Evolutionary conservation across 1,140 invertebrate genomes (phyloP), one percentile per base, ranked within the genome.

Genomic region (Leptopilina boulardi): DNA sequence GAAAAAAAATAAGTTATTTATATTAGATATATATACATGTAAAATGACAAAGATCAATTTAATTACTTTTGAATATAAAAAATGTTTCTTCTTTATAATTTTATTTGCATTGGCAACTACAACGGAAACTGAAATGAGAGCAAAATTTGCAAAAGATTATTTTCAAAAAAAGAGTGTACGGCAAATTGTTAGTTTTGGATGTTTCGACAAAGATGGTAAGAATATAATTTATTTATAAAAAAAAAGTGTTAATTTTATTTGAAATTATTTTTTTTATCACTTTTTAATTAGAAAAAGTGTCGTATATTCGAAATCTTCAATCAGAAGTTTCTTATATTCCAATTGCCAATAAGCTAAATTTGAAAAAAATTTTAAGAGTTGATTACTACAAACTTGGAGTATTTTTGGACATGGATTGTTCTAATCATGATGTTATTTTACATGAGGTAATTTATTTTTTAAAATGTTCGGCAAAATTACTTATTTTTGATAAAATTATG

Each of bases 361-460:
- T 86, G 78, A 47, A 73, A 15, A 73, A 71, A 42, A 78, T 84
- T 44, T 59, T 85, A 44, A 79, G 77, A 70, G 81, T 83, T 0
- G 79, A 84, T 76, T 85, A 84, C 30, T 84, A 82, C 38, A 80
- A 80, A 59, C 56, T 85, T 21, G 82, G 82, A 51, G 73, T 85
- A 56, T 41, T 84, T 34, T 47, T 84, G 23, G 79, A 85, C 56
- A 71, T 84, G 18, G 81, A 84, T 79, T 84, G 82, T 74, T 72
- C 70, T 8, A 26, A 30, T n/a, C 81, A 76, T 74, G 42, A 80
- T 21, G 77, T 47, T 30, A 79, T 85, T 73, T 78, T 85, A 71
- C 38, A 84, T 10, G 76, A 80, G 80, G 84, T 84, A 79, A 41
- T 13, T 19, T 47, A n/a, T 15, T 47, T 47, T 15, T 11, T 11